Percentiles rank a stretch among this genome's conserved stretches.
phyloP scores from a whole-genome alignment of 2,888 invertebrate species.

The Oligia fasciuncula region DNA sequence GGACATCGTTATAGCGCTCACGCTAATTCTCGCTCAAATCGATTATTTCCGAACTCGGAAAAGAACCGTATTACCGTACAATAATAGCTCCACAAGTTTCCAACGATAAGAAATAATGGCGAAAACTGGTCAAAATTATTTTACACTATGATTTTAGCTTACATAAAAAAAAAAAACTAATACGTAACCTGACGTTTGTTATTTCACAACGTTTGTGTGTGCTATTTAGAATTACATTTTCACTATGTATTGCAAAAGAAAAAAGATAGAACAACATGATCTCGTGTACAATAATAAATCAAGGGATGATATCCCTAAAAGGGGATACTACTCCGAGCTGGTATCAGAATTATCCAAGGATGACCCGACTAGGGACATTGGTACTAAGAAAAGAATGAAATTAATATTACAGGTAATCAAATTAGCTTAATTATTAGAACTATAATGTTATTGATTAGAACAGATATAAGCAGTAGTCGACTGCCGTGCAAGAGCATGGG shows the following conservation, averaged over 20 bases:
- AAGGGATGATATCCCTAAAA: conserved; percentile 80
- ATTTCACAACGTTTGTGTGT: conserved; percentile 5
- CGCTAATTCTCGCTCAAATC: no score
- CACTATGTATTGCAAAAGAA: conserved; percentile 82
- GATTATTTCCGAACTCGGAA: no score
- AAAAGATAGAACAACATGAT: conserved; percentile 82
- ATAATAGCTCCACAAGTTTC: not conserved
- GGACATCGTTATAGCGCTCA: no score
- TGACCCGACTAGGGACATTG: conserved; percentile 77
- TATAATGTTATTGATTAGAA: not conserved
- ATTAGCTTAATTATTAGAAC: not conserved
- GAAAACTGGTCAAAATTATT: conserved; percentile 21
- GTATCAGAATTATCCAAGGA: conserved; percentile 87
- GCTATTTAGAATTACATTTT: conserved; percentile 27
- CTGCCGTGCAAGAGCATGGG: not conserved
- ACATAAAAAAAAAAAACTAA: not conserved
- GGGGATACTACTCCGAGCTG: conserved; percentile 92
- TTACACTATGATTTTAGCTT: not conserved
- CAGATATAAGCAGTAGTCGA: not conserved
- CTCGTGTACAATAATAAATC: conserved; percentile 81
- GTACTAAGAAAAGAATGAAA: conserved; percentile 85
- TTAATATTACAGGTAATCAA: conserved; percentile 80
- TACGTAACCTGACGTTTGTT: conserved; percentile 7
- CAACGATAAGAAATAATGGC: not conserved
- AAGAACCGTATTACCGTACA: no score